Evolutionary conservation across 2,797 vertebrate species (phyloP).

Genomic region (Erpetoichthys calabaricus): DNA sequence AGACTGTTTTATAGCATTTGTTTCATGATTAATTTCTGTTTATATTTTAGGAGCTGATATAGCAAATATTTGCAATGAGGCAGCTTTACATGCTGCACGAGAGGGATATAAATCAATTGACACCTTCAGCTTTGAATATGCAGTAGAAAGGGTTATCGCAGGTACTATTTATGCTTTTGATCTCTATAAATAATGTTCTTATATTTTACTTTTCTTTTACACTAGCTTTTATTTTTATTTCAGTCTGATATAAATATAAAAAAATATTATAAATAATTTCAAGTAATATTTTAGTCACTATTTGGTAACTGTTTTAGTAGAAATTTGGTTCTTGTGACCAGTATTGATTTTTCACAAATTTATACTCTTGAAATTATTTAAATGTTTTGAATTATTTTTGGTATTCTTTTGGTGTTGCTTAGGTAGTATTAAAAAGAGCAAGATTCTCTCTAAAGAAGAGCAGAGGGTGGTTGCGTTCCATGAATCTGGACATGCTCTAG

Average conservation of each 20-base stretch:
- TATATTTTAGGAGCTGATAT: slow-evolving; percentile 81
- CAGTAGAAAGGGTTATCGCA: slow-evolving; percentile 85
- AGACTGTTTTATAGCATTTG: no score
- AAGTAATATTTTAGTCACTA: no score
- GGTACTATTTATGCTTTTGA: slow-evolving; percentile 35
- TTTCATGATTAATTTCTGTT: neutral
- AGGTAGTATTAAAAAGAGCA: slow-evolving; percentile 88
- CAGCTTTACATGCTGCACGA: slow-evolving; percentile 85
- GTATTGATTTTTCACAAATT: no score
- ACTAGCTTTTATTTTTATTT: neutral
- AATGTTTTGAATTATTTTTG: neutral
- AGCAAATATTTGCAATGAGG: slow-evolving; percentile 93
- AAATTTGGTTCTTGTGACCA: no score
- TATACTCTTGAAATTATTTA: no score
- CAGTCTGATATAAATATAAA: no score
- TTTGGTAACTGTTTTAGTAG: no score
- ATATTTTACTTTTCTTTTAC: neutral
- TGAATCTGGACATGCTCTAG: slow-evolving; percentile 81
- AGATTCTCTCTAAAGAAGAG: slow-evolving; percentile 85
- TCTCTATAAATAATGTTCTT: no score
- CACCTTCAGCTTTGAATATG: slow-evolving; percentile 84
- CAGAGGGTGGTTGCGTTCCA: slow-evolving; percentile 83
- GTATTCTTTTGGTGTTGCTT: slow-evolving; percentile 12
- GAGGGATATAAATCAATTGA: slow-evolving; percentile 81
- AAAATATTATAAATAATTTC: no score